phyloP scores from a whole-genome alignment of 2,113 vertebrate species.

The Trematomus loennbergii region DNA sequence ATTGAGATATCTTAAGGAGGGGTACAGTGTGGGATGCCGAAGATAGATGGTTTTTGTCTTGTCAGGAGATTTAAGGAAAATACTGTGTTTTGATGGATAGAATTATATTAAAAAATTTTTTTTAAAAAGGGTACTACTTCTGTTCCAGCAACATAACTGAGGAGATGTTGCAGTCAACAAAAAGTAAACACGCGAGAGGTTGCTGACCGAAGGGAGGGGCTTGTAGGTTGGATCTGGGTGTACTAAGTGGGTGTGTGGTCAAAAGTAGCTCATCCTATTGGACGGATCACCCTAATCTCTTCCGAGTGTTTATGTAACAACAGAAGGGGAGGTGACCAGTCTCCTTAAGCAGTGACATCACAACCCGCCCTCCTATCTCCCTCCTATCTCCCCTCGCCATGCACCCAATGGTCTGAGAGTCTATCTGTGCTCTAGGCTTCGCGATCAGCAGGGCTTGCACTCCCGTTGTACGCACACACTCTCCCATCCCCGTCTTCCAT shows the following conservation, averaged over 20 bases:
- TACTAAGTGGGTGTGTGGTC: conserved; percentile 70
- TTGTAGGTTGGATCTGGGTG: neutral
- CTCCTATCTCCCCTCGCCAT: conserved; percentile 9
- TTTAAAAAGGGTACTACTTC: no score
- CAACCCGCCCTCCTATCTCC: conserved; percentile 32
- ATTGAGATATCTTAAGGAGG: neutral
- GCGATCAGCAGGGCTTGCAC: conserved; percentile 32
- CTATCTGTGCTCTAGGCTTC: conserved; percentile 48
- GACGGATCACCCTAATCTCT: conserved; percentile 67
- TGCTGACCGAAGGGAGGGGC: conserved; percentile 26
- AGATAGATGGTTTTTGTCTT: neutral
- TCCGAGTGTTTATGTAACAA: conserved; percentile 79
- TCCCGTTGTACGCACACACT: conserved; percentile 24
- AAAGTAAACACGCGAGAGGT: neutral
- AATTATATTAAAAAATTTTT: no score
- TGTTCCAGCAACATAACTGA: neutral
- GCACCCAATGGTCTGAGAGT: conserved; percentile 54
- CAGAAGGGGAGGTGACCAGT: conserved; percentile 61
- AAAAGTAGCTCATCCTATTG: conserved; percentile 73
- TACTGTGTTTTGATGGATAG: no score
- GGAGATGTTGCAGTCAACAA: conserved; percentile 1
- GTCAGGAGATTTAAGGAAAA: neutral
- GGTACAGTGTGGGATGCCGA: neutral
- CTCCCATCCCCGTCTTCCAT: conserved; percentile 43
- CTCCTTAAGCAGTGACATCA: conserved; percentile 69